Base-by-base conservation (phyloP, 2,113 vertebrate species). In the Callionymus lyra region DNA sequence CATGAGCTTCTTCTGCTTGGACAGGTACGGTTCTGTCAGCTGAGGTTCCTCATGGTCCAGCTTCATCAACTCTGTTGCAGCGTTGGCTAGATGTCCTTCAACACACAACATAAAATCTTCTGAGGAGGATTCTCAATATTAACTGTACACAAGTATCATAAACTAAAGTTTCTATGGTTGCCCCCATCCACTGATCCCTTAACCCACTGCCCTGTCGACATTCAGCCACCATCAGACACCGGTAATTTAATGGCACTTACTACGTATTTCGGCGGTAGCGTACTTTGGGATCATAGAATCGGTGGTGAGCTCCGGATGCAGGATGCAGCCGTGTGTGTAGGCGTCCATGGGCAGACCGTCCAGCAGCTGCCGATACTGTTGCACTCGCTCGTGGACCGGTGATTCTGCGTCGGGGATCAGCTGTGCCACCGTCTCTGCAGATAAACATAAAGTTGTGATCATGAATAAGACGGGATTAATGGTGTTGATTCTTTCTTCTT, bases 231-330 rank as follows among this genome's bases (percentile, higher is more conserved):
- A n/a, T n/a, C n/a, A 27, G 21, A 5, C 21, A 27, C 4, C 16
- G 2, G 52, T 41, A 53, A 66, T 77, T 56, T 34, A 55, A 59
- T 48, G 59, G 81, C 47, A 98, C 95, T 97, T 92, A 99, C 95
- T 90, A 78, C 95, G 94, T 85, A 99, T 99, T 88, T 99, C 95
- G 50, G 92, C 89, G 17, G 94, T 99, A 83, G 95, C 95, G 46
- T 98, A 99, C 90, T 98, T 99, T 87, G 95, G 95, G 85, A 99
- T 99, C 95, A 99, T 97, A 76, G 95, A 99, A 86, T 99, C 95
- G 0, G 85, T 89, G 77, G 95, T 99, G 82, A 99, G 91, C 81
- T 99, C 95, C 0, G 95, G 95, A 57, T 99, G 95, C 60, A 99
- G 91, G 82, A 99, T 99, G 81, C 95, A 99, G 82, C 95, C 95